phyloP scores from a whole-genome alignment of 2,113 vertebrate species.

The Cinclus cinclus region DNA sequence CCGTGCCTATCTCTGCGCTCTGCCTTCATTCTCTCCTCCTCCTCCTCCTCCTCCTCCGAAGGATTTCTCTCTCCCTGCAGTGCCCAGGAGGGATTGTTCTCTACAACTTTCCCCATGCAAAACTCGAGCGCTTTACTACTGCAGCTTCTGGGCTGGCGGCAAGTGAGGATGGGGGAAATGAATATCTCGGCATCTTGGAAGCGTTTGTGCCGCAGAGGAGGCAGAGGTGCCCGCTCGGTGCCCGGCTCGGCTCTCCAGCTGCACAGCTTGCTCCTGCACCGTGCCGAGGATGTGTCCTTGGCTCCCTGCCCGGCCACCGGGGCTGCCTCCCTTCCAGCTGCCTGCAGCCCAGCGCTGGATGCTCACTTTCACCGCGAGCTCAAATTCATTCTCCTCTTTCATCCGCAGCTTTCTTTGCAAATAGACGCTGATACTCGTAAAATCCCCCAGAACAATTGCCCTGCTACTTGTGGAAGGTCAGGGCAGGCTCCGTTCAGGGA shows the following conservation, averaged over 20 bases:
- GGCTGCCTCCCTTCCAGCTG: slow-evolving; percentile 40
- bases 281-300: not conserved
- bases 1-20: not conserved
- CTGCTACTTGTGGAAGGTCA: slow-evolving; percentile 55
- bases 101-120: not conserved
- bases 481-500: not conserved
- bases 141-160: not conserved
- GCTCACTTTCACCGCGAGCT: slow-evolving; percentile 15
- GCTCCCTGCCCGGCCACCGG: not conserved
- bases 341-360: not conserved
- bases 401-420: not conserved
- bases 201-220: not conserved
- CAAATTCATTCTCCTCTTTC: slow-evolving; percentile 15
- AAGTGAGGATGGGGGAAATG: not conserved
- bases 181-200: not conserved
- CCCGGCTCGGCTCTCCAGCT: not conserved
- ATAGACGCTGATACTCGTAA: slow-evolving; percentile 35
- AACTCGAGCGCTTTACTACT: not conserved
- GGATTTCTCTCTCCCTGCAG: not conserved
- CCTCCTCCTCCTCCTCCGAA: not conserved
- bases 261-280: not conserved
- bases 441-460: not conserved
- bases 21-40: not conserved
- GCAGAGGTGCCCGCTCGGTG: not conserved
- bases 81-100: not conserved